These are phyloP conservation scores for Gymnoscopelus microlampas DNA, from an alignment of 2,797 vertebrate species.

Conservation along the genomic window DNA sequence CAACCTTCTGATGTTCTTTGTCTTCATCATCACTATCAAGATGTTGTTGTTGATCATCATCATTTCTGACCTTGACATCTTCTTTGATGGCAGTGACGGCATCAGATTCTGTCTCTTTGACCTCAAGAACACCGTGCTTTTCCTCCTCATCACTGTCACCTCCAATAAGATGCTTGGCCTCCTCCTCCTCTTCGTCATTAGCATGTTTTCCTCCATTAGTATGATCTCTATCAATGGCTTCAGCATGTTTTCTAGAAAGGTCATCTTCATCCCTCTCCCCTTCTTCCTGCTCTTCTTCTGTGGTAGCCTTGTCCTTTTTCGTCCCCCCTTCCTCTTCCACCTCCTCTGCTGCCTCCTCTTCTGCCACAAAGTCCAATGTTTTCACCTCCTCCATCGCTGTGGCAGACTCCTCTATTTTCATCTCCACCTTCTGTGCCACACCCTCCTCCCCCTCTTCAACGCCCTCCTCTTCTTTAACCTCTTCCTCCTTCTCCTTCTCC, in stretches of 20 bases:
- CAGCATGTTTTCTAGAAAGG: neutral
- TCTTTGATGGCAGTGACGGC: slow-evolving; percentile 1
- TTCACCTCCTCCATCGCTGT: neutral
- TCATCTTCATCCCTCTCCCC: neutral
- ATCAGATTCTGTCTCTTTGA: neutral
- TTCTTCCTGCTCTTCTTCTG: neutral
- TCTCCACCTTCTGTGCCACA: neutral
- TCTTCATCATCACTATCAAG: slow-evolving; percentile 15
- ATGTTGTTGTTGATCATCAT: slow-evolving; percentile 11
- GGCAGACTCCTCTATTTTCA: neutral
- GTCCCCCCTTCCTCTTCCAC: neutral
- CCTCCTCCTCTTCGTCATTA: neutral
- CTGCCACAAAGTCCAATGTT: neutral
- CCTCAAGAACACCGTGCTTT: neutral
- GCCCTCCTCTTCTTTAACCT: slow-evolving; percentile 21
- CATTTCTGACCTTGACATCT: neutral
- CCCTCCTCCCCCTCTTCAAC: slow-evolving; percentile 15
- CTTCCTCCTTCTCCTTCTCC: slow-evolving; percentile 30
- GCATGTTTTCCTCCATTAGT: slow-evolving; percentile 1
- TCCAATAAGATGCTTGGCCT: neutral
- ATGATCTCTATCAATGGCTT: neutral
- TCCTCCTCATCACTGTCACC: neutral
- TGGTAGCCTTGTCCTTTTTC: slow-evolving; percentile 3
- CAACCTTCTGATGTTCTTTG: neutral
- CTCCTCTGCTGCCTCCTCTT: slow-evolving; percentile 17